Evolutionary conservation across 2,888 invertebrate species (phyloP).

Genomic region (Hymenopus coronatus): DNA sequence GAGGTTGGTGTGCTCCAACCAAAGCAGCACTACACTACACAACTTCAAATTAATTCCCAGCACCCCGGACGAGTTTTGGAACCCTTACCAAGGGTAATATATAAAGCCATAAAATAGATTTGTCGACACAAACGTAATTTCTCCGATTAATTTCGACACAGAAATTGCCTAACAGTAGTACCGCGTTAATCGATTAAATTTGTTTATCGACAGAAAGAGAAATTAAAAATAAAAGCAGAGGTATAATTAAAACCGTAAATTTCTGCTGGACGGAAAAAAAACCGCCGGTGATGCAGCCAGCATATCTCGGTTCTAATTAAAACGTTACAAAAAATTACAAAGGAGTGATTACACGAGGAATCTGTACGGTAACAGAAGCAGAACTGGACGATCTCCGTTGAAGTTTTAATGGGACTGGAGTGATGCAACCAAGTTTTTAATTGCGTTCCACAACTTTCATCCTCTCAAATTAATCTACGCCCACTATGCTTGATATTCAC

Average conservation of each 20-base stretch:
- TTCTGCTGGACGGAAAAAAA: too few relatives aligned
- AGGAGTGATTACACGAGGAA: background rate
- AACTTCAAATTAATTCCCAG: too few relatives aligned
- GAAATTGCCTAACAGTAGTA: slow-evolving; percentile 4
- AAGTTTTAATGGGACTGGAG: background rate
- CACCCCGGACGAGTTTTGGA: too few relatives aligned
- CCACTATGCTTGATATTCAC: background rate
- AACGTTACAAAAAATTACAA: background rate
- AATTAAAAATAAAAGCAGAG: too few relatives aligned
- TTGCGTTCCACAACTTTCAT: background rate
- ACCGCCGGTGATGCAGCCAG: too few relatives aligned
- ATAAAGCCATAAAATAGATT: slow-evolving; percentile 2
- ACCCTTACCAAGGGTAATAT: background rate
- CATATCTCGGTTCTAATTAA: slow-evolving; percentile 3
- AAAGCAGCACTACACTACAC: too few relatives aligned
- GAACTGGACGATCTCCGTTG: background rate
- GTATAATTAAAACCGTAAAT: too few relatives aligned
- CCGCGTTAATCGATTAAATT: background rate
- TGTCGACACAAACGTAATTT: slow-evolving; percentile 11
- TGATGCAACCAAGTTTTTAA: slow-evolving; percentile 3
- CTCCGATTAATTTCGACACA: slow-evolving; percentile 3
- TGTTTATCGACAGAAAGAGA: background rate
- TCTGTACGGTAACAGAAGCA: background rate
- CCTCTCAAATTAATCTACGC: slow-evolving; percentile 6
- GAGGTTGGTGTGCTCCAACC: too few relatives aligned